Conservation (phyloP, 2,888 invertebrate species). For the Drosophila paramelanica region DNA sequence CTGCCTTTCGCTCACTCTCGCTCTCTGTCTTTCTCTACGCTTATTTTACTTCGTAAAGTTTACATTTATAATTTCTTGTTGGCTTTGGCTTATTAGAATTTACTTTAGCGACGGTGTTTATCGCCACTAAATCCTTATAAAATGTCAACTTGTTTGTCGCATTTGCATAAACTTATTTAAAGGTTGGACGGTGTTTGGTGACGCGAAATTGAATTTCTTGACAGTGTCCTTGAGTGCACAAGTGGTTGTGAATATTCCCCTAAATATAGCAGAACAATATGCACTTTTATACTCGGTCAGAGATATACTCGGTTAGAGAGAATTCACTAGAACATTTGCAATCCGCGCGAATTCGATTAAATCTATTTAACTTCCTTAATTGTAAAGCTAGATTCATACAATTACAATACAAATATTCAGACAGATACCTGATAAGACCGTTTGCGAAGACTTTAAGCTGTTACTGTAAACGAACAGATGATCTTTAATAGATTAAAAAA, state of each 20-base stretch:
- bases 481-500: too few species aligned
- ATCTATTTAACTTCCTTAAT: too few species aligned
- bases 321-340: too few species aligned
- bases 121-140: conserved; percentile 14
- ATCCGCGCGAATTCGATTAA: too few species aligned
- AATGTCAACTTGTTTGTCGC: conserved; percentile 33
- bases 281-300: neutral
- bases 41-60: conserved; percentile 31
- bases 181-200: conserved; percentile 3
- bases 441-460: too few species aligned
- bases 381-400: neutral
- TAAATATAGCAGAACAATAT: neutral
- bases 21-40: neutral
- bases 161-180: conserved; percentile 52
- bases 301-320: too few species aligned
- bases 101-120: conserved; percentile 41
- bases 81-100: conserved; percentile 72
- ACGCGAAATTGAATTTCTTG: conserved; percentile 34
- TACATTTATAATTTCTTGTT: conserved; percentile 71
- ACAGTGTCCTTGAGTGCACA: conserved; percentile 2
- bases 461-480: too few species aligned
- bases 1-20: neutral
- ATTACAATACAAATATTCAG: neutral
- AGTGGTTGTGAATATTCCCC: conserved; percentile 1
- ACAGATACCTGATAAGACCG: too few species aligned